Conservation (phyloP, 2,797 vertebrate genomes). For the Pangasius larnaudii region DNA sequence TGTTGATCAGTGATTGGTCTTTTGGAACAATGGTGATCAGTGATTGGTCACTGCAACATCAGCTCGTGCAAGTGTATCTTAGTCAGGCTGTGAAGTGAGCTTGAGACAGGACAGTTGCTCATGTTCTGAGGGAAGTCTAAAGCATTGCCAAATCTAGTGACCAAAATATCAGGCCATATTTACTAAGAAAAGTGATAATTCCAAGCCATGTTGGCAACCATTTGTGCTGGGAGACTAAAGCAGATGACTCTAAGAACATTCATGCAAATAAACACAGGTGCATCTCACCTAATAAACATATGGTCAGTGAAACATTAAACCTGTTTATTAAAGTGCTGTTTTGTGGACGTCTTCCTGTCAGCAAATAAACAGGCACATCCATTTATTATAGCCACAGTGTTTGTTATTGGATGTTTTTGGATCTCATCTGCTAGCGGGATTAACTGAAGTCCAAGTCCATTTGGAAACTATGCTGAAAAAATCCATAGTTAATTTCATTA, state of each 20-base stretch:
- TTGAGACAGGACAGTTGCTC: background rate
- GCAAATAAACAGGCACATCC: constrained; percentile 10
- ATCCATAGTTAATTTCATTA: constrained; percentile 24
- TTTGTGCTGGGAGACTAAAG: background rate
- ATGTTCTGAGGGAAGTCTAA: background rate
- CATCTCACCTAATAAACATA: constrained; percentile 1
- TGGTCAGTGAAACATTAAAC: background rate
- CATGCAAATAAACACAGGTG: constrained; percentile 8
- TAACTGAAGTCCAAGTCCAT: constrained; percentile 1
- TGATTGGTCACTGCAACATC: background rate
- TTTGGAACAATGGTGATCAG: background rate
- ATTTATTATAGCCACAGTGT: background rate
- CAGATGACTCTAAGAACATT: background rate
- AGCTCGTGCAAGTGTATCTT: background rate
- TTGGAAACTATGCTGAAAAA: constrained; percentile 27
- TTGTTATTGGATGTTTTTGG: background rate
- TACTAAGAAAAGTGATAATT: background rate
- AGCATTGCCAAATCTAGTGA: background rate
- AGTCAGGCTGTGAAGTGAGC: background rate
- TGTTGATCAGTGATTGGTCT: background rate
- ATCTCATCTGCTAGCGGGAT: background rate
- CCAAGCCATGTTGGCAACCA: background rate
- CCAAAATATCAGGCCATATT: background rate
- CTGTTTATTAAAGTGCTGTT: constrained; percentile 21
- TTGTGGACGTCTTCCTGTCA: background rate